Evolutionary conservation across 1,140 invertebrate species (phyloP).

Genomic region (Coelopa frigida): DNA sequence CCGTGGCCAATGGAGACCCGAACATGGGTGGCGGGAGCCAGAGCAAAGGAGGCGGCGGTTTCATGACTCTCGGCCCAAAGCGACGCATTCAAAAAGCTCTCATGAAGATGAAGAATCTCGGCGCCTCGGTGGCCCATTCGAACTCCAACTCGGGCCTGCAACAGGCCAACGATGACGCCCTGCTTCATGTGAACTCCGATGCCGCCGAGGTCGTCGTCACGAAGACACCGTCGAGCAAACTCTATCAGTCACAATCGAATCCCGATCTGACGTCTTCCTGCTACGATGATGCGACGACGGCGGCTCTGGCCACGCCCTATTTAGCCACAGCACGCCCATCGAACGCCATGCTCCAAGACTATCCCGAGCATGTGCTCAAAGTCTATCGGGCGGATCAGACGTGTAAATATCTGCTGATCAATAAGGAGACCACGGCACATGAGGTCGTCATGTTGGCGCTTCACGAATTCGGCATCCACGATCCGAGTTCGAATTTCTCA

Average conservation of each 20-base stretch:
- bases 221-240: slow-evolving; percentile 24
- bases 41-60: slow-evolving; percentile 58
- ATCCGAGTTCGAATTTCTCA: slow-evolving; percentile 86
- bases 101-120: slow-evolving; percentile 80
- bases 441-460: slow-evolving; percentile 97
- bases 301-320: slow-evolving; percentile 19
- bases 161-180: slow-evolving; percentile 29
- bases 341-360: slow-evolving; percentile 52
- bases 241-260: slow-evolving; percentile 84
- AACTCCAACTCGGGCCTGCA: slow-evolving; percentile 26
- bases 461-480: slow-evolving; percentile 93
- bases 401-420: slow-evolving; percentile 94
- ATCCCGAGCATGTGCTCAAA: slow-evolving; percentile 96
- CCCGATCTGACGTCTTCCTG: slow-evolving; percentile 75
- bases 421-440: slow-evolving; percentile 96
- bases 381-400: slow-evolving; percentile 95
- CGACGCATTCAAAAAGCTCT: slow-evolving; percentile 78
- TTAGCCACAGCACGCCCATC: slow-evolving; percentile 32
- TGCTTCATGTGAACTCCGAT: slow-evolving; percentile 19
- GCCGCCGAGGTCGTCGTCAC: slow-evolving; percentile 5
- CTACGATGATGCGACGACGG: slow-evolving; percentile 55
- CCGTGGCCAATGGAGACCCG: slow-evolving; percentile 16
- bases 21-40: slow-evolving; percentile 32
- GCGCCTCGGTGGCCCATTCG: slow-evolving; percentile 19
- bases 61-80: slow-evolving; percentile 82